These are phyloP conservation scores for Eubasilissa splendida DNA, from an alignment of 2,888 invertebrate species.

Conservation along the genomic window DNA sequence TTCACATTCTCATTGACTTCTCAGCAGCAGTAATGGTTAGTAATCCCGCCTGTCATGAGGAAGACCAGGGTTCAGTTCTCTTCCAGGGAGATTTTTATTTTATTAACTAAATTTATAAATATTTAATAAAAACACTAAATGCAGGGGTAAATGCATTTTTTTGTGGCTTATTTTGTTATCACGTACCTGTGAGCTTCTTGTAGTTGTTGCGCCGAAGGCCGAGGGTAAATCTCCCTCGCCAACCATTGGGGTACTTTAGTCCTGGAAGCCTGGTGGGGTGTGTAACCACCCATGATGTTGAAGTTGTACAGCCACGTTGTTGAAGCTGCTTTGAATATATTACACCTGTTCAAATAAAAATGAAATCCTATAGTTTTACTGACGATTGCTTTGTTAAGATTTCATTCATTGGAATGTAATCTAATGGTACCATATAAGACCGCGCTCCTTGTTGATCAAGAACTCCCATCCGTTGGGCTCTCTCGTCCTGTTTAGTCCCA, in stretches of 20 bases:
- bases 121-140: too few species aligned
- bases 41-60: too few species aligned
- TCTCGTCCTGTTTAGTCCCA: conserved; percentile 66
- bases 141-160: background rate
- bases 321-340: conserved; percentile 79
- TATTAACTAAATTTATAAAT: too few species aligned
- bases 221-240: conserved; percentile 78
- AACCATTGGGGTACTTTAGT: conserved; percentile 78
- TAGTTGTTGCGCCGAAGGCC: conserved; percentile 71
- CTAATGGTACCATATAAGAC: conserved; percentile 79
- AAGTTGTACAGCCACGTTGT: conserved; percentile 87
- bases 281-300: conserved; percentile 79
- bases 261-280: conserved; percentile 74
- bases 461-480: conserved; percentile 90
- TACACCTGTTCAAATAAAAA: conserved; percentile 66
- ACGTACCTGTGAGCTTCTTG: conserved; percentile 28
- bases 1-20: too few species aligned
- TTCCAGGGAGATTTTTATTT: too few species aligned
- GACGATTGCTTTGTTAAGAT: background rate
- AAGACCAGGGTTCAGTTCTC: too few species aligned
- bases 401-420: background rate
- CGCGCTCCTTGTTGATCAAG: conserved; percentile 84
- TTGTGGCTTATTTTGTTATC: background rate
- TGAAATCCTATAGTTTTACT: background rate
- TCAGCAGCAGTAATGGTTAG: too few species aligned